Base-by-base conservation (phyloP, 1,140 invertebrate genomes). In the Samia ricini region DNA sequence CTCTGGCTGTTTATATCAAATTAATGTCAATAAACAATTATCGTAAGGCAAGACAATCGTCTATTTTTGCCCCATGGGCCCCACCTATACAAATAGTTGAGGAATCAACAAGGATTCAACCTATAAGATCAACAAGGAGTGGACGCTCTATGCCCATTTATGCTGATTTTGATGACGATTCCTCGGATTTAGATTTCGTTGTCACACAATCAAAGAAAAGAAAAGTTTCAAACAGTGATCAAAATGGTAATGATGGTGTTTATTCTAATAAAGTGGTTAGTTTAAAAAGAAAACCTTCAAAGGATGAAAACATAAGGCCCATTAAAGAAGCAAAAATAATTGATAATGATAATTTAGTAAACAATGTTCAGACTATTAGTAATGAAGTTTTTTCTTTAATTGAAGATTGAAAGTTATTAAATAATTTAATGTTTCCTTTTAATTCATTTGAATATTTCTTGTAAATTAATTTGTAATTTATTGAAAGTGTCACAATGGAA, bases 91-190 rank as follows among this genome's bases (percentile, higher is more conserved):
- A 88, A 66, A 88, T 90, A 55, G 58, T 87, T 10, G 83, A 88
- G 61, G 80, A 81, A 57, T 69, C 83, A 23, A 79, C 80, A n/a
- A 81, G 82, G 64, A 60, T 79, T 49, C 83, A 83, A 64, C 81
- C 88, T 0, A 26, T 83, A 15, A 72, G 85, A 49, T 88, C 85
- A 5, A 90, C 88, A 1, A 76, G 88, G 29, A 90, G 88, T 76
- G 88, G 88, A n/a, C 70, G 88, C 1, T 78, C 80, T 22, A 83
- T 88, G 42, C 88, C 88, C 20, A 72, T 87, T 5, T 90, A 90
- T 74, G 73, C 77, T 56, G 85, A 77, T 4, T 84, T 82, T 74
- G 88, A 90, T 77, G 88, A 90, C 71, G 85, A 90, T 61, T 90
- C 88, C 7, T 81, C 82, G 22, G 88, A 90, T 72, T 77, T 87